These are phyloP conservation scores for Acipenser ruthenus DNA, from an alignment of 2,797 vertebrate species.

Conservation along the genomic window DNA sequence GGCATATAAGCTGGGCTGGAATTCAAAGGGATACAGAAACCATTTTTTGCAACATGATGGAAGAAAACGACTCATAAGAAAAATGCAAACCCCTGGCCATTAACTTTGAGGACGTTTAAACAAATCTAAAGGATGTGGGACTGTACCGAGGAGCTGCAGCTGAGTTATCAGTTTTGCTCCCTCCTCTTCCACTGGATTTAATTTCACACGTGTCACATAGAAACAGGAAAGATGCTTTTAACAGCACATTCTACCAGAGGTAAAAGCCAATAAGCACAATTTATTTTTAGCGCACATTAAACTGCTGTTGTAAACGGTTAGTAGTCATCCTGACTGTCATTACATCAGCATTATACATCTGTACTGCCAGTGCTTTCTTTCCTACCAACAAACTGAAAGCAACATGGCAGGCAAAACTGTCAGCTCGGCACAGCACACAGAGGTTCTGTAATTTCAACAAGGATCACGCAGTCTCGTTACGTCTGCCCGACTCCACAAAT, in stretches of 20 bases:
- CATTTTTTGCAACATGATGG: slow-evolving; percentile 9
- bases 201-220: not conserved
- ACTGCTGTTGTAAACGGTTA: not conserved
- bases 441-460: no score
- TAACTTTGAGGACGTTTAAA: not conserved
- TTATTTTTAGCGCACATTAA: not conserved
- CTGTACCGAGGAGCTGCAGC: not conserved
- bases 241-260: not conserved
- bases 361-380: no score
- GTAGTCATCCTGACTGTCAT: no score
- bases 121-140: not conserved
- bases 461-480: no score
- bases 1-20: no score
- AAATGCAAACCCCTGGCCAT: not conserved
- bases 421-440: no score
- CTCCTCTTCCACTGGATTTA: not conserved
- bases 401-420: no score
- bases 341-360: no score
- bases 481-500: not conserved
- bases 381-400: no score
- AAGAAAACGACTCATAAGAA: not conserved
- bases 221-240: not conserved
- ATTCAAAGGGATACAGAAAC: slow-evolving; percentile 5
- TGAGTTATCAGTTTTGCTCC: not conserved
- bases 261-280: not conserved